phyloP scores from a whole-genome alignment of 1,140 invertebrate species.

The Lepidotrigona ventralis region DNA sequence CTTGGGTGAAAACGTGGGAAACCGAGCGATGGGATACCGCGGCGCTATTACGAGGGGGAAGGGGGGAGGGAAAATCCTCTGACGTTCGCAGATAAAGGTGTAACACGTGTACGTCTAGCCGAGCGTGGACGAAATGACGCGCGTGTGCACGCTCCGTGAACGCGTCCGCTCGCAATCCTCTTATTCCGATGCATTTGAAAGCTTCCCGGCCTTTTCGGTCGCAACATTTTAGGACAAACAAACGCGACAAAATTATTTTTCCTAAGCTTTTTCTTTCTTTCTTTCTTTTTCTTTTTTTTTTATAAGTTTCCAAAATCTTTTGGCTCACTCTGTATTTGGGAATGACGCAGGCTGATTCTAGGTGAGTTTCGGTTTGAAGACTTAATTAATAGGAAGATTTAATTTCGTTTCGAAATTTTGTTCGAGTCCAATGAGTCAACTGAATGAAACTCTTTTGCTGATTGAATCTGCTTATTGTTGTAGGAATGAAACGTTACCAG shows the following conservation, averaged over 20 bases:
- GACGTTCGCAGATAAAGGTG: not conserved
- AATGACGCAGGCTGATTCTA: too few species aligned
- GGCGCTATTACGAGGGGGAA: not conserved
- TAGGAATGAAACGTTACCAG: too few species aligned
- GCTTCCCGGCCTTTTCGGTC: not conserved
- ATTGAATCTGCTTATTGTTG: too few species aligned
- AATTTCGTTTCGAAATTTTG: too few species aligned
- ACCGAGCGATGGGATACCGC: constrained; percentile 1
- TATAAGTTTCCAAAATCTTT: too few species aligned
- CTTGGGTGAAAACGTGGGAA: constrained; percentile 32
- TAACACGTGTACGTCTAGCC: not conserved
- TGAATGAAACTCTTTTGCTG: too few species aligned
- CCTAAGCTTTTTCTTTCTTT: too few species aligned
- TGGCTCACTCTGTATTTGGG: too few species aligned
- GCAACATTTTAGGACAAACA: not conserved
- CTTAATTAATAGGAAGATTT: too few species aligned
- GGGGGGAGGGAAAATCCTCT: not conserved
- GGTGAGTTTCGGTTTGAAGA: too few species aligned
- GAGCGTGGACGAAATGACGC: constrained; percentile 7
- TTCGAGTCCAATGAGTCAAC: too few species aligned
- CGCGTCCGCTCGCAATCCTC: constrained; percentile 16
- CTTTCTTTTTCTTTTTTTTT: too few species aligned
- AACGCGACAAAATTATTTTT: not conserved
- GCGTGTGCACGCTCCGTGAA: constrained; percentile 1
- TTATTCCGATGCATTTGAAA: constrained; percentile 24